Percentiles rank a stretch among this genome's conserved stretches.
phyloP scores from a whole-genome alignment of 2,888 invertebrate species.

The Scaptomyza cyrtandrae region DNA sequence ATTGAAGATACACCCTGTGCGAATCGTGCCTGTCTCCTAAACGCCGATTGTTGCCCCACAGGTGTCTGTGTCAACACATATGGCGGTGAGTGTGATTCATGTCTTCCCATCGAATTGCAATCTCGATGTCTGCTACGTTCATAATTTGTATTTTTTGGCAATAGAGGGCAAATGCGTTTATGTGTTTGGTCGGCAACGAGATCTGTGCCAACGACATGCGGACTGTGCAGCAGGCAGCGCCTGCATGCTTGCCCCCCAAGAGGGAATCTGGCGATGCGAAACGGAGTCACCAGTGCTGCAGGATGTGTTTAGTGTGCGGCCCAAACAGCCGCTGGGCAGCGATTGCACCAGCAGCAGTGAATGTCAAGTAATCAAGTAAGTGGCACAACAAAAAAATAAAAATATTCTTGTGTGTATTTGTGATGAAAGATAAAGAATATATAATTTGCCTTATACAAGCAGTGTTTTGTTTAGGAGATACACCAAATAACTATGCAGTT shows the following conservation, averaged over 20 bases:
- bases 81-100: slow-evolving; percentile 81
- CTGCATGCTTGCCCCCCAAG: slow-evolving; percentile 87
- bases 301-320: slow-evolving; percentile 44
- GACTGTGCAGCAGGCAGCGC: slow-evolving; percentile 94
- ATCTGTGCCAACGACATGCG: slow-evolving; percentile 92
- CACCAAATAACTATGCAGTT: too few species aligned
- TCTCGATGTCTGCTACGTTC: background rate
- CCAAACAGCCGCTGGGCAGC: slow-evolving; percentile 93
- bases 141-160: background rate
- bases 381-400: background rate
- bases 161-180: slow-evolving; percentile 88
- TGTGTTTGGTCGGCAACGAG: slow-evolving; percentile 90
- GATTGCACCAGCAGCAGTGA: slow-evolving; percentile 92
- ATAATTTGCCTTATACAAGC: too few species aligned
- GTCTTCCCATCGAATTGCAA: background rate
- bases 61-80: slow-evolving; percentile 87
- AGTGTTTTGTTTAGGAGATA: too few species aligned
- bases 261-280: slow-evolving; percentile 89
- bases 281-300: slow-evolving; percentile 86
- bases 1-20: slow-evolving; percentile 91
- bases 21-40: slow-evolving; percentile 90
- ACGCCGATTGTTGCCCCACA: slow-evolving; percentile 93
- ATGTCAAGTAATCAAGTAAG: slow-evolving; percentile 89
- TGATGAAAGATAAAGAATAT: too few species aligned
- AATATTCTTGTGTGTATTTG: too few species aligned